phyloP scores from a whole-genome alignment of 2,888 invertebrate species.

The Calephelis perditalis region DNA sequence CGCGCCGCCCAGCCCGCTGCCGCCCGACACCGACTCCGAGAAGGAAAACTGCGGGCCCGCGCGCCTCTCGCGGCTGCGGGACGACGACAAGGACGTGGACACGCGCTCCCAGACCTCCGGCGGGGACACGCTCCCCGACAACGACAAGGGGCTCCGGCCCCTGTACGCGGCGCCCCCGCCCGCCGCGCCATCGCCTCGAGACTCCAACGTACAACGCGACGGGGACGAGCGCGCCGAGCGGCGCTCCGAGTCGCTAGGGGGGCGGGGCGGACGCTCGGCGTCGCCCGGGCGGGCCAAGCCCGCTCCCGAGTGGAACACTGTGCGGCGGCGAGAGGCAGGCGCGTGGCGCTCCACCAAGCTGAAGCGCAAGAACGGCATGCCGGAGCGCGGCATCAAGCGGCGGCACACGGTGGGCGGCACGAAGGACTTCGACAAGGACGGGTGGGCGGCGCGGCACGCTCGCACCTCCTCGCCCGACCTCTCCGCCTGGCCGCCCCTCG shows the following conservation, averaged over 20 bases:
- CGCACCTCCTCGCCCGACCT: constrained; percentile 80
- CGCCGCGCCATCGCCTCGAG: constrained; percentile 26
- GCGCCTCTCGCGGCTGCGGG: constrained; percentile 66
- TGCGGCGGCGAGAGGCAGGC: constrained; percentile 79
- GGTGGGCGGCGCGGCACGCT: constrained; percentile 79
- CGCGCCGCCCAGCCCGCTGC: constrained; percentile 35
- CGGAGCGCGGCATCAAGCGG: constrained; percentile 90
- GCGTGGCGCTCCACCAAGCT: constrained; percentile 79
- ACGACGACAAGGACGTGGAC: constrained; percentile 88
- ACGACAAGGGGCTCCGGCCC: constrained; percentile 49
- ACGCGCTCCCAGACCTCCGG: constrained; percentile 80
- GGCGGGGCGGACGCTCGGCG: constrained; percentile 22
- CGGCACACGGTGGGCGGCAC: constrained; percentile 95
- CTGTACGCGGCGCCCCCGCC: constrained; percentile 26
- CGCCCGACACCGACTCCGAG: constrained; percentile 52
- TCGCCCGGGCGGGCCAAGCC: constrained; percentile 60
- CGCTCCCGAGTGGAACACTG: constrained; percentile 79
- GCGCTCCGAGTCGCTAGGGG: constrained; percentile 47
- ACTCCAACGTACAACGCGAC: constrained; percentile 43
- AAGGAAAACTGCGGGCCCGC: constrained; percentile 48
- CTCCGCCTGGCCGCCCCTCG: constrained; percentile 50
- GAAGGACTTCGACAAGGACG: constrained; percentile 86
- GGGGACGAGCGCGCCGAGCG: constrained; percentile 33
- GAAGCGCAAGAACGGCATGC: constrained; percentile 87
- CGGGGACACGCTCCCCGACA: constrained; percentile 55